These are phyloP conservation scores for Crotalus helleri DNA, from an alignment of 2,113 vertebrate species.

Conservation along the genomic window DNA sequence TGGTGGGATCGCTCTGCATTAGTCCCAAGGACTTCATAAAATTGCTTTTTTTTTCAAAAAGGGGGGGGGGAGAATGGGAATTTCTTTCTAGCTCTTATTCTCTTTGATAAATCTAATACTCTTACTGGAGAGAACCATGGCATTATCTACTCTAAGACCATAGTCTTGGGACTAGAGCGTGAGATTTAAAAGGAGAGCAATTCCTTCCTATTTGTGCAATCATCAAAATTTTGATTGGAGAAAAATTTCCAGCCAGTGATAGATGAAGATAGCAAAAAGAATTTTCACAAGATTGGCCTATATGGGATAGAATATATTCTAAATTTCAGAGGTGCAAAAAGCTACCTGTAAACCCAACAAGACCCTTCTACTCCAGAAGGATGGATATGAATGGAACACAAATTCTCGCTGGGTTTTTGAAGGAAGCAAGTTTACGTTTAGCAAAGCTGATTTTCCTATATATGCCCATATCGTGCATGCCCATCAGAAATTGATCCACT, in stretches of 20 bases:
- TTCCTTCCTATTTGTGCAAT: neutral
- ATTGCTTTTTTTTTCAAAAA: neutral
- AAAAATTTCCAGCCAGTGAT: neutral
- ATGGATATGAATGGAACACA: neutral
- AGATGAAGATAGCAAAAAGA: neutral
- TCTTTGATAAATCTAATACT: conserved; percentile 6
- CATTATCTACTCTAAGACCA: neutral
- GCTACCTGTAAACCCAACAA: neutral
- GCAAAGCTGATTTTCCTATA: neutral
- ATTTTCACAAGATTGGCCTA: neutral
- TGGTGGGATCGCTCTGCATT: conserved; percentile 9
- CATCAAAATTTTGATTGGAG: neutral
- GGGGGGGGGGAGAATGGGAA: neutral
- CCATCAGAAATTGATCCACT: too few species aligned
- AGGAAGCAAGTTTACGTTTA: neutral
- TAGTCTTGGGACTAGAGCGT: neutral
- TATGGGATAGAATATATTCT: neutral
- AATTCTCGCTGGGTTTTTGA: neutral
- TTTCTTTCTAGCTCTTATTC: neutral
- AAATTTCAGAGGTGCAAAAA: neutral
- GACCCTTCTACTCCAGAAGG: too few species aligned
- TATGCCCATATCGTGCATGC: too few species aligned
- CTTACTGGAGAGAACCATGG: neutral
- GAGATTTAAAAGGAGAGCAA: neutral
- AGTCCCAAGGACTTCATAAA: conserved; percentile 15